Evolutionary conservation across 2,797 vertebrate genomes (phyloP).

Genomic region (Fistularia commersonii): DNA sequence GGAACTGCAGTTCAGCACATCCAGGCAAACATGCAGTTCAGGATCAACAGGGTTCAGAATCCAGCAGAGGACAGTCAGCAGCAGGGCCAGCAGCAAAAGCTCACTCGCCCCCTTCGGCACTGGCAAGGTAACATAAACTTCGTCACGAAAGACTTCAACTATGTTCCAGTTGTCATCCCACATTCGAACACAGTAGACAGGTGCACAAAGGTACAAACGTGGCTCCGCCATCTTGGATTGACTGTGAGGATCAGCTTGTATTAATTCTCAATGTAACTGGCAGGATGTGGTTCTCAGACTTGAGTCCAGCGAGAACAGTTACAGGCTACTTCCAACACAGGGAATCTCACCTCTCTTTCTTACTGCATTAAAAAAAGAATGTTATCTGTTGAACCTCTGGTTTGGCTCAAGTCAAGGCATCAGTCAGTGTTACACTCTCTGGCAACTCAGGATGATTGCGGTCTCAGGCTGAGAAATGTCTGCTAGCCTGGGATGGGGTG

Average conservation of each 20-base stretch:
- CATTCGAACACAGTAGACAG: no score
- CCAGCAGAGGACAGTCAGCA: no score
- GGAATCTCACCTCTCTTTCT: slow-evolving; percentile 1
- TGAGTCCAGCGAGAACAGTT: slow-evolving; percentile 6
- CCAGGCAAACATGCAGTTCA: no score
- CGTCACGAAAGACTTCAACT: no score
- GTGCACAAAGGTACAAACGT: no score
- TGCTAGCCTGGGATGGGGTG: neutral
- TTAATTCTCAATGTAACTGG: slow-evolving; percentile 2
- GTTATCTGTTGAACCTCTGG: slow-evolving; percentile 14
- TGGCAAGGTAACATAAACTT: no score
- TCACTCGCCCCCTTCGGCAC: no score
- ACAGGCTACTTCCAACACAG: slow-evolving; percentile 2
- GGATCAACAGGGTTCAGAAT: no score
- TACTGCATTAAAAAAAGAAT: slow-evolving; percentile 7
- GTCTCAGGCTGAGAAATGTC: neutral
- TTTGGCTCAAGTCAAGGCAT: slow-evolving; percentile 5
- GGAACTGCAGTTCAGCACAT: no score
- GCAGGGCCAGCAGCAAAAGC: no score
- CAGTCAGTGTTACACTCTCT: slow-evolving; percentile 7
- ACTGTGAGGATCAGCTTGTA: neutral
- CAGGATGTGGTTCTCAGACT: slow-evolving; percentile 1
- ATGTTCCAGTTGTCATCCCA: no score
- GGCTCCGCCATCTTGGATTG: no score
- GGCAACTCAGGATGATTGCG: slow-evolving; percentile 5